Evolutionary conservation across 35 echinoderm and acorn worm genomes (phyloP).

Genomic region (Acanthaster planci): DNA sequence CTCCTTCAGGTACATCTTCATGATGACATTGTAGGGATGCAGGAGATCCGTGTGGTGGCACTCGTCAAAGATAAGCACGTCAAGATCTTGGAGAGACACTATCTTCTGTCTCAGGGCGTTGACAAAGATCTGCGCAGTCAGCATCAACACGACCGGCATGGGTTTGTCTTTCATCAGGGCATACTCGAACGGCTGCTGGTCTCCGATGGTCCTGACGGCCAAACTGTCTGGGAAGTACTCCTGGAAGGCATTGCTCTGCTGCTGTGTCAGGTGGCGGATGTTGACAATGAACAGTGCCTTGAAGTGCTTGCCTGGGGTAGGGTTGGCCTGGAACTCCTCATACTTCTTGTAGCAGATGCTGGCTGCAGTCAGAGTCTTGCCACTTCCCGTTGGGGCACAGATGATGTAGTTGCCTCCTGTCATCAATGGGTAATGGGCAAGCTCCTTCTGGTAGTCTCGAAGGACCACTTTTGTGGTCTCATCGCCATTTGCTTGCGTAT

Average conservation of each 20-base stretch:
- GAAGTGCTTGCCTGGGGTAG: neutral
- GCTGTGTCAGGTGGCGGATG: slow-evolving; percentile 50
- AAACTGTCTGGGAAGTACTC: slow-evolving; percentile 24
- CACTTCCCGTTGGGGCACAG: slow-evolving; percentile 70
- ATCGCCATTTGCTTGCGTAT: too few relatives aligned
- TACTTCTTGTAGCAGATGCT: slow-evolving; percentile 33
- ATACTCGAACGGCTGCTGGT: neutral
- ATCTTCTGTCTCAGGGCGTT: slow-evolving; percentile 28
- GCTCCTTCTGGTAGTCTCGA: slow-evolving; percentile 58
- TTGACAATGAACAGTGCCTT: slow-evolving; percentile 68
- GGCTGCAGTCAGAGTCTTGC: slow-evolving; percentile 56
- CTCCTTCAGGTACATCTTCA: slow-evolving; percentile 47
- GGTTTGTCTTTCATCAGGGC: neutral
- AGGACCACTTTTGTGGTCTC: neutral
- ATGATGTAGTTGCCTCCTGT: slow-evolving; percentile 65
- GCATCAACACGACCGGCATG: slow-evolving; percentile 27
- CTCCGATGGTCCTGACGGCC: slow-evolving; percentile 22
- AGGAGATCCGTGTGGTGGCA: slow-evolving; percentile 64
- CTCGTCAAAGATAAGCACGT: slow-evolving; percentile 67
- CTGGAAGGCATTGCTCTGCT: slow-evolving; percentile 59
- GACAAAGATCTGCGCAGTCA: slow-evolving; percentile 69
- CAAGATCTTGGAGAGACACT: slow-evolving; percentile 27
- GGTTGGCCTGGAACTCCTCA: neutral
- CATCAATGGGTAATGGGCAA: slow-evolving; percentile 37
- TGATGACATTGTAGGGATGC: slow-evolving; percentile 76